Evolutionary conservation across 1,140 invertebrate genomes (phyloP).

Genomic region (Galendromus occidentalis): DNA sequence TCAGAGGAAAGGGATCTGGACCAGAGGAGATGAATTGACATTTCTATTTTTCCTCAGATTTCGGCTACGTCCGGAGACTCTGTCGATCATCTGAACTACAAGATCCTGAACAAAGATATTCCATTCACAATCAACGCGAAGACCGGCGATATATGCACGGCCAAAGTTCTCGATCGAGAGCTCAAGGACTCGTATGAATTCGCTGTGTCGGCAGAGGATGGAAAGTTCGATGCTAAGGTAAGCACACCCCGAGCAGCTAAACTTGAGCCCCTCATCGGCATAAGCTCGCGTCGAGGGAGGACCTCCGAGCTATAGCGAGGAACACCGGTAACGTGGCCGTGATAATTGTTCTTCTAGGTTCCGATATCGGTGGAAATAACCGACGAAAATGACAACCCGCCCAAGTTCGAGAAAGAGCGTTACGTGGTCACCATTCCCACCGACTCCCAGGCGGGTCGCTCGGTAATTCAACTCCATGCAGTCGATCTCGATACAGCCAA

Average conservation of each 20-base stretch:
- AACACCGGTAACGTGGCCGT: too few relatives aligned
- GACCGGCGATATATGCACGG: slow-evolving; percentile 73
- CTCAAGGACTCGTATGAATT: slow-evolving; percentile 21
- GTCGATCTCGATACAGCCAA: slow-evolving; percentile 29
- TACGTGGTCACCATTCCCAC: slow-evolving; percentile 27
- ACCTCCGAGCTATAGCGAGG: too few relatives aligned
- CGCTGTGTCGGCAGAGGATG: slow-evolving; percentile 21
- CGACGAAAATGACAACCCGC: slow-evolving; percentile 33
- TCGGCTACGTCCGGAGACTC: slow-evolving; percentile 22
- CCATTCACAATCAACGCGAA: slow-evolving; percentile 19
- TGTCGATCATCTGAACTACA: slow-evolving; percentile 21
- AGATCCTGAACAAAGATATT: slow-evolving; percentile 17
- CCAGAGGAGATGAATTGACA: too few relatives aligned
- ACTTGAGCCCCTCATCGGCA: too few relatives aligned
- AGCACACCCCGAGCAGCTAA: neutral
- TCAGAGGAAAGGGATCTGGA: too few relatives aligned
- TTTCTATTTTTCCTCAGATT: slow-evolving; percentile 16
- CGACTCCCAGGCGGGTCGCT: slow-evolving; percentile 24
- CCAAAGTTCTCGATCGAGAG: slow-evolving; percentile 68
- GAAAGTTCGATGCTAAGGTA: slow-evolving; percentile 19
- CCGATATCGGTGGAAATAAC: slow-evolving; percentile 22
- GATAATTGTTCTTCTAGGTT: too few relatives aligned
- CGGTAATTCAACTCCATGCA: slow-evolving; percentile 20
- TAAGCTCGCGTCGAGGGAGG: too few relatives aligned
- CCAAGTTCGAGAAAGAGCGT: slow-evolving; percentile 27